Evolutionary conservation across 92 coral and sea anemone species (phyloP).

Genomic region (Parazoanthus darwini): DNA sequence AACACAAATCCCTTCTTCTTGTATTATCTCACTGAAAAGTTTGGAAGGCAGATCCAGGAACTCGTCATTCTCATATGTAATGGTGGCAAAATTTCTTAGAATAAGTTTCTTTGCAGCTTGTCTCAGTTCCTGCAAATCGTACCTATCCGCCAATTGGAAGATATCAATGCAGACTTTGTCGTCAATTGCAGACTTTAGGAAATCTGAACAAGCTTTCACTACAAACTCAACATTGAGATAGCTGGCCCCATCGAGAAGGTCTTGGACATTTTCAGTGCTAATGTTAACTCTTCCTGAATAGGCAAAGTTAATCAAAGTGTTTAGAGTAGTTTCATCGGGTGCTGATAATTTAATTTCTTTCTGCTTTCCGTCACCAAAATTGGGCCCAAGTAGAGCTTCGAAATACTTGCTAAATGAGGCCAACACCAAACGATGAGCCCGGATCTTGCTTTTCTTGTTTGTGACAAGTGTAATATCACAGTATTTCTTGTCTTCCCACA

Average conservation of each 20-base stretch:
- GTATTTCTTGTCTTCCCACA: conserved; percentile 65
- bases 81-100: conserved; percentile 57
- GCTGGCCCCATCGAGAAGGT: conserved; percentile 76
- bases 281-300: conserved; percentile 75
- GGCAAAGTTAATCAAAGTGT: conserved; percentile 77
- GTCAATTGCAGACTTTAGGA: conserved; percentile 49
- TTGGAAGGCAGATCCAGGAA: conserved; percentile 57
- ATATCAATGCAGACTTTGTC: conserved; percentile 59
- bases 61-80: conserved; percentile 55
- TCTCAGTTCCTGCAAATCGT: conserved; percentile 48
- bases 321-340: conserved; percentile 58
- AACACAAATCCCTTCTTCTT: conserved; percentile 62
- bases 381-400: conserved; percentile 71
- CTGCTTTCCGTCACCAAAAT: conserved; percentile 67
- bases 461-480: conserved; percentile 73
- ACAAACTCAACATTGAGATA: conserved; percentile 75
- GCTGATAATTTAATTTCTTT: conserved; percentile 63
- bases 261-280: conserved; percentile 66
- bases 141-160: conserved; percentile 69
- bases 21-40: conserved; percentile 57
- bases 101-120: conserved; percentile 44
- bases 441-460: conserved; percentile 59
- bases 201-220: conserved; percentile 67
- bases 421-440: conserved; percentile 80
- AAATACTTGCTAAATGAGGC: conserved; percentile 73